Base-by-base conservation (phyloP, 2,888 invertebrate species). In the Drosophila mettleri region DNA sequence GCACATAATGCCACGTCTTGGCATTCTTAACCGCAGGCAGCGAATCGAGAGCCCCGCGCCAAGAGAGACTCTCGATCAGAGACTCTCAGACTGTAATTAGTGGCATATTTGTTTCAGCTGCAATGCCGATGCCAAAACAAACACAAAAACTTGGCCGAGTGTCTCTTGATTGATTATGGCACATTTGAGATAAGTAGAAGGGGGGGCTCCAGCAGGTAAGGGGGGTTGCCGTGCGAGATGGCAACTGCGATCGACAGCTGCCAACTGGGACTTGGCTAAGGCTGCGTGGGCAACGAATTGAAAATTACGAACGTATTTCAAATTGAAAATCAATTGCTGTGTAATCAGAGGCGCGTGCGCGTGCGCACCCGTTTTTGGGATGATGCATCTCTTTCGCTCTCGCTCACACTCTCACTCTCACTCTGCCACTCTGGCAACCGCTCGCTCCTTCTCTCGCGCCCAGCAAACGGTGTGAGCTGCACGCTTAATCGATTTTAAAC, bases 101-200 rank as follows among this genome's bases (percentile, higher is more conserved):
- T 88, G 87, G 87, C 85, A 88, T 85, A 85, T 85, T 85, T 89
- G 85, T 89, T 89, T 78, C 89, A 85, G 85, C 84, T 78, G 79
- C 79, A 75, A 58, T 49, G 65, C 51, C 60, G 16, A 60, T 74
- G 76, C 71, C 85, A 84, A 65, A 88, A 83, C 80, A 88, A 74
- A 57, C 72, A 46, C 62, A 55, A 59, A 71, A 71, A 69, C 16
- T 54, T 68, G 34, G 55, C 62, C 52, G 57, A 59, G 45, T 60
- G 61, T 69, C 72, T 69, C 51, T 78, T 85, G 85, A 85, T 89
- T 85, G 85, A 85, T 85, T 89, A 67, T 76, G 72, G 57, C 71
- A 69, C 77, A 79, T 82, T 85, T 64, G 27, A 18, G 24, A 24
- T 27, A 36, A 6, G 38, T 34, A 7, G 16, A 8, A 16, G 12